phyloP scores from a whole-genome alignment of 1,140 invertebrate species.

The Carposina sasakii region DNA sequence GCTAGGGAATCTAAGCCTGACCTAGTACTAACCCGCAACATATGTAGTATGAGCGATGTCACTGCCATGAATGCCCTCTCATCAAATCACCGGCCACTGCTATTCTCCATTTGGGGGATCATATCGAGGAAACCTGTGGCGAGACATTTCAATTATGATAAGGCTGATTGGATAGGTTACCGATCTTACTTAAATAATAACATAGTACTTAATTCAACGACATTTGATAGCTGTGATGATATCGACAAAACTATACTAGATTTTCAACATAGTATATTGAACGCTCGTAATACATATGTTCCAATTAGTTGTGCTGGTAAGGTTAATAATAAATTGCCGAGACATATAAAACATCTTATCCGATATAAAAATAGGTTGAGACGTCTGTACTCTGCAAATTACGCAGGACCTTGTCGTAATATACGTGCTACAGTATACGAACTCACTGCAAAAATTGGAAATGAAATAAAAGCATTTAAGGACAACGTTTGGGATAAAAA shows the following conservation, averaged over 20 bases:
- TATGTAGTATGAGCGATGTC: neutral
- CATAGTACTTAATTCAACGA: neutral
- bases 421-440: neutral
- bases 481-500: neutral
- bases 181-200: neutral
- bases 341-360: neutral
- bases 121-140: neutral
- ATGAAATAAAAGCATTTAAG: neutral
- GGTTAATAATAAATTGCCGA: neutral
- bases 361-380: neutral
- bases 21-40: neutral
- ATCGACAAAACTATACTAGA: neutral
- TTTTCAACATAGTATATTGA: neutral
- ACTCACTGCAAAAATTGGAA: neutral
- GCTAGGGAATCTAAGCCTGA: neutral
- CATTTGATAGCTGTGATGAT: neutral
- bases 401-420: no score
- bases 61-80: neutral
- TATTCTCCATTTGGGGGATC: neutral
- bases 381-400: neutral
- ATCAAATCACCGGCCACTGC: neutral
- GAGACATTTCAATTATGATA: neutral
- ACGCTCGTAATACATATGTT: neutral
- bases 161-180: neutral
- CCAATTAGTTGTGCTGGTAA: neutral